Base-by-base conservation (phyloP, 2,888 invertebrate genomes). In the Lydus trimaculatus region DNA sequence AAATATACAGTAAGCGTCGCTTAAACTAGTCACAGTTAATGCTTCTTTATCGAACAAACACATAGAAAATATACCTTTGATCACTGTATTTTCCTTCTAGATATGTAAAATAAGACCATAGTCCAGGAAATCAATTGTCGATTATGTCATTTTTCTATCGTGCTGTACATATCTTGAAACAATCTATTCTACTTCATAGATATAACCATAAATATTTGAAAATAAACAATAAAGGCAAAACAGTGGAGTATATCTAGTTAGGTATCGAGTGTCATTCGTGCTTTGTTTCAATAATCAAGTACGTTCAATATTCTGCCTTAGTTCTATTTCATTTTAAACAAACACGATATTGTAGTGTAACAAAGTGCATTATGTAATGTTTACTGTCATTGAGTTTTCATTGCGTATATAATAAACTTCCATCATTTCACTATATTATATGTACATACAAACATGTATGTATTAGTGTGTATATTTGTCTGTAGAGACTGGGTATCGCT, bases 311-410 rank as follows among this genome's bases (percentile, higher is more conserved):
- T 36, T 58, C 23, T 3, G 58, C 36, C 64, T 43, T 31, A 61
- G 43, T 61, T 67, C 64, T 43, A 58, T 66, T 66, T 48, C n/a
- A 25, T 33, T 58, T 58, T 43, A 20, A 61, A 63, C 56, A 65
- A 69, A 69, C 58, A 63, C 31, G 61, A 63, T 43, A 31, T 65
- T 65, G 58, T 58, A 28, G 17, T 62, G 62, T 58, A 23, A 13
- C 36, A 58, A 31, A 56, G 31, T 63, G 62, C 62, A 69, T 62
- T 64, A 58, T 43, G 61, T 70, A 64, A 66, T 66, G 66, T 70
- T 66, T 66, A 64, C 52, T 64, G 48, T 43, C 64, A 66, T 69
- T 63, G 33, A 56, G 61, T 69, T 66, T 69, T 59, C 60, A 65
- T 60, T 66, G 63, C 61, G 48, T 66, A 61, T 63, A 62, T 31